phyloP scores from a whole-genome alignment of 2,888 invertebrate species.

The Brenthis daphne region DNA sequence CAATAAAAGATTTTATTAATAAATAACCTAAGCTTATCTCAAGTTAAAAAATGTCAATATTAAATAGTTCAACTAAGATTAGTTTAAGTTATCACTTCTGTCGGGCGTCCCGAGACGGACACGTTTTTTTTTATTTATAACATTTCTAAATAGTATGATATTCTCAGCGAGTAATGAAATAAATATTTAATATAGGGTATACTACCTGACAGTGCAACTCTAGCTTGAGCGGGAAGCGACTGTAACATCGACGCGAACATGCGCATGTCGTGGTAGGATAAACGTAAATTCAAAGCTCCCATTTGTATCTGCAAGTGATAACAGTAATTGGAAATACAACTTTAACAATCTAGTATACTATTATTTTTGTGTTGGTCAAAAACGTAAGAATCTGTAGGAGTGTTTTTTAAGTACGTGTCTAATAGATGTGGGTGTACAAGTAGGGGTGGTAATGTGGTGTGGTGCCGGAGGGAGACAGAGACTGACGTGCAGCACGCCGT shows the following conservation, averaged over 20 bases:
- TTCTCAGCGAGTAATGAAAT: background rate
- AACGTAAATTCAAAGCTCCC: constrained; percentile 89
- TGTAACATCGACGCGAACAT: constrained; percentile 95
- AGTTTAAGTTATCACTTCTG: no score
- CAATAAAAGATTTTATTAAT: no score
- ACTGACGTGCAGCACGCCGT: constrained; percentile 74
- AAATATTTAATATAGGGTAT: background rate
- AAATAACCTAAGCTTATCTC: no score
- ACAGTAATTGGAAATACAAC: background rate
- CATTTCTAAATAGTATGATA: background rate
- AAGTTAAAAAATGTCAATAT: no score
- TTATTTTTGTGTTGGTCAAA: no score
- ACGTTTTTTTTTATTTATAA: background rate
- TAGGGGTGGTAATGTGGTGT: no score
- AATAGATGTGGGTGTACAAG: no score
- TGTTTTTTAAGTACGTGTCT: no score
- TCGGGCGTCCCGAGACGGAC: no score
- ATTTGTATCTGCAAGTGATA: constrained; percentile 80
- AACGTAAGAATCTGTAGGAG: no score
- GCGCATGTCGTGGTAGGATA: constrained; percentile 96
- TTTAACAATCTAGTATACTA: background rate
- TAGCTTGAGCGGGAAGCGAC: constrained; percentile 91
- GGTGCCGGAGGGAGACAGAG: no score
- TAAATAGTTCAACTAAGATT: no score
- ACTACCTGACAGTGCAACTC: constrained; percentile 77